Percentiles rank a stretch among this genome's conserved stretches.
Conservation (phyloP, 2,888 invertebrate genomes). For the Chrysolina americana region DNA sequence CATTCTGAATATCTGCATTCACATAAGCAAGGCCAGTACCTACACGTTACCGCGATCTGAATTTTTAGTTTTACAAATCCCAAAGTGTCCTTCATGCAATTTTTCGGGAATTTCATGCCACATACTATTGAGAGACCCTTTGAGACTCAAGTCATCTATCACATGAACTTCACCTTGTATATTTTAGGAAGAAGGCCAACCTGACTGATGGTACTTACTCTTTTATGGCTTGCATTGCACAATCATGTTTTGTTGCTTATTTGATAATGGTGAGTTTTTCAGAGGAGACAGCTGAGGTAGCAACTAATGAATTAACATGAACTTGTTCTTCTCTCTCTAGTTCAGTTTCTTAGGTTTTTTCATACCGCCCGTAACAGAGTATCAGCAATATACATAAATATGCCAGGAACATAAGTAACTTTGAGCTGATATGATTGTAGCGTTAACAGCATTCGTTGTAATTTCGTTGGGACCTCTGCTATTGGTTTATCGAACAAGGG, state of each 20-base stretch:
- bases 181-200: too few relatives aligned
- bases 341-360: neutral
- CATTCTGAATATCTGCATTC: too few relatives aligned
- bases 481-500: neutral
- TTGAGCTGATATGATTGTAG: neutral
- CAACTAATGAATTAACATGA: neutral
- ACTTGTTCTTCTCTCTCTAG: neutral
- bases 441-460: neutral
- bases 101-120: too few relatives aligned
- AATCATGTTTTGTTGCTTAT: neutral
- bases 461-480: neutral
- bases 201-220: too few relatives aligned
- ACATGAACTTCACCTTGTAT: too few relatives aligned
- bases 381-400: neutral
- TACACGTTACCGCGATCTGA: too few relatives aligned
- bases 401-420: neutral
- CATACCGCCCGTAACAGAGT: neutral
- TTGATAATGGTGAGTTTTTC: neutral
- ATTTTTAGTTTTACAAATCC: too few relatives aligned
- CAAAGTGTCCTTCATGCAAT: too few relatives aligned
- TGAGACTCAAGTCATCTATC: too few relatives aligned
- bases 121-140: too few relatives aligned
- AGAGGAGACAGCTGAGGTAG: neutral
- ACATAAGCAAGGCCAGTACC: too few relatives aligned
- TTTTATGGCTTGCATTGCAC: too few relatives aligned